These are phyloP conservation scores for Dinomys branickii DNA, from an alignment of 2,113 vertebrate species.

Conservation along the genomic window DNA sequence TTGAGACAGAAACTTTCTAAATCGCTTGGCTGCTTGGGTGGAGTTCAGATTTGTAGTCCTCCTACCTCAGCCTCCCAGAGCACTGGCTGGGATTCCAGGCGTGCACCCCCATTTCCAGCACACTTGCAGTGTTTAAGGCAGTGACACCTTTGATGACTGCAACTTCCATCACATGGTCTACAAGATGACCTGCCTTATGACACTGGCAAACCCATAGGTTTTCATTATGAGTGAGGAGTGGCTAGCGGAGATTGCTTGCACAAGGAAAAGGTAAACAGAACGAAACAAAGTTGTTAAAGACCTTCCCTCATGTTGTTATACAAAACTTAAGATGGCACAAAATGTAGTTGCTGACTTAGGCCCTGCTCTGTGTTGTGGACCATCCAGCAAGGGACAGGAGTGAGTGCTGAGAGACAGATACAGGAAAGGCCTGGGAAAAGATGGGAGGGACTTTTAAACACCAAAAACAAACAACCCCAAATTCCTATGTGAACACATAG, in stretches of 20 bases:
- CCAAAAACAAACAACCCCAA: neutral
- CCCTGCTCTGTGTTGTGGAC: neutral
- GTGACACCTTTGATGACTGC: neutral
- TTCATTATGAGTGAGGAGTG: neutral
- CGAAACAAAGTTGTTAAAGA: neutral
- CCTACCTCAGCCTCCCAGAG: neutral
- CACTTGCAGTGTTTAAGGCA: neutral
- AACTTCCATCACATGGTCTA: neutral
- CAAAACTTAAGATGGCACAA: neutral
- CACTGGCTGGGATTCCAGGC: neutral
- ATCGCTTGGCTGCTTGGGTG: neutral
- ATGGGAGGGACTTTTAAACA: neutral
- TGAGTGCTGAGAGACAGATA: neutral
- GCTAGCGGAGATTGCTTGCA: neutral
- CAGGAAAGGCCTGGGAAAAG: neutral
- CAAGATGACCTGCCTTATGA: neutral
- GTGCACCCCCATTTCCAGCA: neutral
- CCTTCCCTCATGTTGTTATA: neutral
- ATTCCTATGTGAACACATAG: neutral
- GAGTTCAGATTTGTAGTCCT: neutral
- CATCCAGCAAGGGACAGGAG: neutral
- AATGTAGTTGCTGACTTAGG: neutral
- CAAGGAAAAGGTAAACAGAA: neutral
- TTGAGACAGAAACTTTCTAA: neutral
- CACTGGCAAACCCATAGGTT: neutral